Evolutionary conservation across 2,797 vertebrate species (phyloP).

Genomic region (Helicolenus hilgendorfi): DNA sequence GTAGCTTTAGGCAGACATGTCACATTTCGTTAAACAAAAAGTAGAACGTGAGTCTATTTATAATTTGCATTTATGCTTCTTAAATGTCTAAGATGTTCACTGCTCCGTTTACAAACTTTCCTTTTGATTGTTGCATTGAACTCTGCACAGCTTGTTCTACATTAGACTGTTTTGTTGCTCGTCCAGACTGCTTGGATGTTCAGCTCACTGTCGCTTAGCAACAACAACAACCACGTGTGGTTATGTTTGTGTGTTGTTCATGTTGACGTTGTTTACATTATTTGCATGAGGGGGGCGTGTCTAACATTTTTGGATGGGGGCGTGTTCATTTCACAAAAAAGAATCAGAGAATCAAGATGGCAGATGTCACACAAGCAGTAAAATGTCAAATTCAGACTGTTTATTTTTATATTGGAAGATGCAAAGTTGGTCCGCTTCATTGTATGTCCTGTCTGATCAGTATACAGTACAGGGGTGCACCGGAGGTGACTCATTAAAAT

Average conservation of each 20-base stretch:
- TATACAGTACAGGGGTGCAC: not conserved
- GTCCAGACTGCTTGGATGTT: slow-evolving; percentile 16
- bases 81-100: not conserved
- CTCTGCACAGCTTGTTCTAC: not conserved
- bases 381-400: not conserved
- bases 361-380: not conserved
- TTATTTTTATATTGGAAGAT: not conserved
- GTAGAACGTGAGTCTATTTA: too few species aligned
- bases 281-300: not conserved
- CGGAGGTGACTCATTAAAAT: not conserved
- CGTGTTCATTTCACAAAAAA: not conserved
- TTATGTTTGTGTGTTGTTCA: slow-evolving; percentile 18
- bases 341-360: not conserved
- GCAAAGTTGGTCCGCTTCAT: not conserved
- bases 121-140: not conserved
- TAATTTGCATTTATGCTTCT: not conserved
- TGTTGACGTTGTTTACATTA: slow-evolving; percentile 3
- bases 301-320: not conserved
- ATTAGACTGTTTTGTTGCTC: slow-evolving; percentile 6
- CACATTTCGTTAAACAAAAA: not conserved
- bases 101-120: not conserved
- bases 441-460: not conserved
- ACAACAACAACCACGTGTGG: slow-evolving; percentile 42
- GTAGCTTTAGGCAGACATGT: not conserved
- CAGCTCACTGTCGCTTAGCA: slow-evolving; percentile 59